Percentiles rank a stretch among this genome's conserved stretches.
These are phyloP conservation scores for Lasioglossum baleicum DNA, from an alignment of 1,140 invertebrate genomes.

Conservation along the genomic window DNA sequence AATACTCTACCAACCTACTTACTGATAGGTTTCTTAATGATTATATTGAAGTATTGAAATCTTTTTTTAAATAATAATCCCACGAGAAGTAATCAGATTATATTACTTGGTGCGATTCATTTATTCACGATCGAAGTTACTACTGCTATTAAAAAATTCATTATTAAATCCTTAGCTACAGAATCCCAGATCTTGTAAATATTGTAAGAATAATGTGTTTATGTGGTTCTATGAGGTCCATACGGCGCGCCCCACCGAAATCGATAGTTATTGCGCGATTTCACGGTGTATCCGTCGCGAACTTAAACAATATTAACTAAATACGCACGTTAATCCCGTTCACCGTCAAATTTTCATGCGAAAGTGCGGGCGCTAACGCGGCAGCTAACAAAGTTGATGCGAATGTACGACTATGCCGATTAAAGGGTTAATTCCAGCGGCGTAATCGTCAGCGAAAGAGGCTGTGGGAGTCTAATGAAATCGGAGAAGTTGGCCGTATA, in stretches of 20 bases:
- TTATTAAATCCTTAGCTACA: too few species aligned
- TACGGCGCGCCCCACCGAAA: background rate
- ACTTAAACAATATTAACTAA: conserved; percentile 7
- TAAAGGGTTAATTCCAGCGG: conserved; percentile 32
- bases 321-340: conserved; percentile 16
- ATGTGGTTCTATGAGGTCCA: background rate
- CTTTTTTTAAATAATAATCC: too few species aligned
- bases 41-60: too few species aligned
- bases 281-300: background rate
- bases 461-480: conserved; percentile 46
- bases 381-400: background rate
- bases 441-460: conserved; percentile 19
- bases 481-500: conserved; percentile 33
- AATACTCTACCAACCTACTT: too few species aligned
- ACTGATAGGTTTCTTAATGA: too few species aligned
- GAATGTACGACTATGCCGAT: conserved; percentile 22
- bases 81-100: too few species aligned
- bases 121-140: too few species aligned
- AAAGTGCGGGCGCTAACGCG: background rate
- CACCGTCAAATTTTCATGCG: background rate
- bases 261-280: background rate
- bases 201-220: too few species aligned
- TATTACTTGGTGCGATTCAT: too few species aligned
- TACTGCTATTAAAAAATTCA: too few species aligned
- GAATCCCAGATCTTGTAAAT: too few species aligned